A percentile compares a stretch with the other conserved stretches of the same genome.
These are phyloP conservation scores for Myotis vivesi DNA, from an alignment of 2,797 vertebrate species.

Conservation along the genomic window DNA sequence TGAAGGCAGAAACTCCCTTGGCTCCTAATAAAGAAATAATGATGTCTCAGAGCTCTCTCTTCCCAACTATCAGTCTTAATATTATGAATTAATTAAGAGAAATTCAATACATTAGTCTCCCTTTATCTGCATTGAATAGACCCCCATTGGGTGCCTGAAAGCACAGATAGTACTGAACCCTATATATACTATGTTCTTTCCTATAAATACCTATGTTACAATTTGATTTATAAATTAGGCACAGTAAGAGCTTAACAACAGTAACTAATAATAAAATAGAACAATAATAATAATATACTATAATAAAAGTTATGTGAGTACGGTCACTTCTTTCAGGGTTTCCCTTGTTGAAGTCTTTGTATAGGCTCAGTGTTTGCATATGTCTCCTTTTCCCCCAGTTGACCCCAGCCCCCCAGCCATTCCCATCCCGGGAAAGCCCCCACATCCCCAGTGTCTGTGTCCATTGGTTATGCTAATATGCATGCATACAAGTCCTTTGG, in stretches of 20 bases:
- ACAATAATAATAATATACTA: not conserved
- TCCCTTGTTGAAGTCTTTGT: not conserved
- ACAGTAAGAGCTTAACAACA: not conserved
- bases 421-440: too few relatives aligned
- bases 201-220: not conserved
- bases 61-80: not conserved
- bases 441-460: too few relatives aligned
- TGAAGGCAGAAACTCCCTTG: not conserved
- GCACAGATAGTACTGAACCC: not conserved
- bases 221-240: not conserved
- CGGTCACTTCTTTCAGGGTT: not conserved
- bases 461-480: too few relatives aligned
- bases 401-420: too few relatives aligned
- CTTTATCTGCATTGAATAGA: not conserved
- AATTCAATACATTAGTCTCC: not conserved
- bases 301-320: not conserved
- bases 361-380: not conserved
- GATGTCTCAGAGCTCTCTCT: not conserved
- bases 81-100: not conserved
- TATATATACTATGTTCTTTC: not conserved
- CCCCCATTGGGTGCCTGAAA: not conserved
- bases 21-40: not conserved
- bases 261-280: not conserved
- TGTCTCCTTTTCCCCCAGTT: too few relatives aligned
- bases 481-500: too few relatives aligned